Base-by-base conservation (phyloP, 2,888 invertebrate genomes). In the Leptopterna dolabrata region DNA sequence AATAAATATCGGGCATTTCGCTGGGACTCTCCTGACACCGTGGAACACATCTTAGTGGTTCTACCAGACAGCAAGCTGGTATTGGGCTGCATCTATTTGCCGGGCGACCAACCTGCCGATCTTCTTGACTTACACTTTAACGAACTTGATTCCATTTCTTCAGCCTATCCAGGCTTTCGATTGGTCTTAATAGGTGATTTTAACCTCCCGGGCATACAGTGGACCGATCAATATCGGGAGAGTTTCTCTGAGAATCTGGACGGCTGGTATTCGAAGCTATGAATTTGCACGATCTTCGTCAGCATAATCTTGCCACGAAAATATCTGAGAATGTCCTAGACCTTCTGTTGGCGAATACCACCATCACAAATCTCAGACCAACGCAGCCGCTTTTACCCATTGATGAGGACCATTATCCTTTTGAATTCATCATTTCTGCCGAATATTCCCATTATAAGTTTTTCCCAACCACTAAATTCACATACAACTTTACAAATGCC, bases 161-260 rank as follows among this genome's bases (percentile, higher is more conserved):
- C 73, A 4, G 73, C 73, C 27, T 29, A 73, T 27, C 73, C 73
- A 7, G 73, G 24, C 30, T 73, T 73, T 16, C 9, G 16, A 27
- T 29, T 73, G 73, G 73, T 73, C 16, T 6, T 73, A 9, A 7
- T 73, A 4, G 73, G 73, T 29, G 76, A 76, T 41, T 76, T 30
- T n/a, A 76, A 76, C 24, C 76, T 76, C 30, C 76, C 76, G 16
- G 76, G 76, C 16, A 76, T 76, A n/a, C 27, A 30, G 19, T 76
- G 76, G 76, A 3, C 13, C 7, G 16, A 30, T 13, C 76, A 76
- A 19, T 14, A 13, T 4, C n/a, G 7, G 9, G 41, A 36, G 19
- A 19, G 19, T 30, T 76, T 76, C 41, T 76, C 36, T 30, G 76
- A 76, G 1, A 11, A 16, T 36, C 36, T 76, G 76, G 11, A 36